These are phyloP conservation scores for Meliscaeva auricollis DNA, from an alignment of 2,888 invertebrate species.

Conservation along the genomic window DNA sequence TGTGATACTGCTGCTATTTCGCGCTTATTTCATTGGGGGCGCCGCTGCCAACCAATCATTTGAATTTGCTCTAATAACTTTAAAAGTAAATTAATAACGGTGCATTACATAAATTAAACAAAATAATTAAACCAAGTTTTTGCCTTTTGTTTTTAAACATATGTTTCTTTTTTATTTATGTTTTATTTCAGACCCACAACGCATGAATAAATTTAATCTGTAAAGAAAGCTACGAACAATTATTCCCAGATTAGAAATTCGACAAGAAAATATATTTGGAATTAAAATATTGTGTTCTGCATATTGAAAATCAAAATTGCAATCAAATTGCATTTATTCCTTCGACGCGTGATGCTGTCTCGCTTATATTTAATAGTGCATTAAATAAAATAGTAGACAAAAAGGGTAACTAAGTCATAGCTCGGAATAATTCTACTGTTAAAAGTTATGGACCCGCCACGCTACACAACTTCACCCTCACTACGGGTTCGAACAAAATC, in stretches of 20 bases:
- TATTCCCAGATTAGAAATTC: slow-evolving; percentile 23
- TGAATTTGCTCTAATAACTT: slow-evolving; percentile 19
- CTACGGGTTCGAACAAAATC: slow-evolving; percentile 83
- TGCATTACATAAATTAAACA: slow-evolving; percentile 68
- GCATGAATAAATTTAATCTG: slow-evolving; percentile 44
- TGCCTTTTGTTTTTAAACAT: slow-evolving; percentile 75
- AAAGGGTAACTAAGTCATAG: slow-evolving; percentile 9
- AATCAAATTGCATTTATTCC: slow-evolving; percentile 41
- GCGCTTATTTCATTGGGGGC: slow-evolving; percentile 32
- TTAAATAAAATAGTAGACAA: slow-evolving; percentile 39
- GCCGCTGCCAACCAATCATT: slow-evolving; percentile 22
- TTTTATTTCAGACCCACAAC: slow-evolving; percentile 68
- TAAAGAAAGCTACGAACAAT: slow-evolving; percentile 38
- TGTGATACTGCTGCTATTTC: slow-evolving; percentile 53
- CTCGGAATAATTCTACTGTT: slow-evolving; percentile 47
- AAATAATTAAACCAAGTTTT: slow-evolving; percentile 62
- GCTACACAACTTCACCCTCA: slow-evolving; percentile 83
- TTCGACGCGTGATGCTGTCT: slow-evolving; percentile 55
- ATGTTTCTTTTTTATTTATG: slow-evolving; percentile 75
- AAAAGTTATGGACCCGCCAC: slow-evolving; percentile 82
- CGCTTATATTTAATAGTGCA: slow-evolving; percentile 32
- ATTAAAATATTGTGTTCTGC: too few species aligned
- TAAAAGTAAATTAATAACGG: slow-evolving; percentile 48
- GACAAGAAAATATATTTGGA: slow-evolving; percentile 5
- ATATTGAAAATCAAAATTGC: slow-evolving; percentile 20